Base-by-base conservation (phyloP, 92 coral and sea anemone species). In the Siderastrea siderea region DNA sequence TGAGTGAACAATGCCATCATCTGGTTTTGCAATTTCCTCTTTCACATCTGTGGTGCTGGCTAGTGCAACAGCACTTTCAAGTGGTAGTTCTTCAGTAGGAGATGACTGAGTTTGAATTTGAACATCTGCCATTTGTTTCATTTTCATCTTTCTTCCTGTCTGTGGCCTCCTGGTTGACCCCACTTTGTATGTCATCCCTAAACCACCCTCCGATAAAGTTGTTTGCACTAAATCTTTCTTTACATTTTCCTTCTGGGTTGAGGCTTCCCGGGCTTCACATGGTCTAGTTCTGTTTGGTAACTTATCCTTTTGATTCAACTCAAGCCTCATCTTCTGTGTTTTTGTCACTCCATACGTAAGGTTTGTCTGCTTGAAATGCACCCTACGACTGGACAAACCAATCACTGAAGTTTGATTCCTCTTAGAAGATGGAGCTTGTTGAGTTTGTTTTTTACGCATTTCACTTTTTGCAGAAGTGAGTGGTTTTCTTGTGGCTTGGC, bases 241-340 rank as follows among this genome's bases (percentile, higher is more conserved):
- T 55, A n/a, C 46, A 43, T 82, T 74, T 54, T 75, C 85, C 52
- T 66, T 47, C 83, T 68, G 47, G 76, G 68, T 44, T 73, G 59
- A 59, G 68, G 73, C 68, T 47, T 74, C 68, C 54, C 65, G 86
- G 16, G 77, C 74, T 52, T 78, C 90, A 87, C 82, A 77, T 2
- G 66, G 66, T 84, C 87, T 90, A 2, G 81, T 76, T 48, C 72
- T 78, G 61, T 74, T 76, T 7, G 71, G 70, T 67, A 51, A 71
- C 54, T 63, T 75, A 71, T 82, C 86, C 79, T 83, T 92, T 75
- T 86, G 94, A 61, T 92, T 95, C 88, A 94, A 64, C 75, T 90
- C 94, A 3, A 95, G 90, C 64, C 99, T 86, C 96, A 98, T 89
- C 10, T 84, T 90, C 61, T 98, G 98, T 53, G 99, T 98, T 78